Evolutionary conservation across 1,140 invertebrate genomes (phyloP).

Genomic region (Panagrolaimus sp.): DNA sequence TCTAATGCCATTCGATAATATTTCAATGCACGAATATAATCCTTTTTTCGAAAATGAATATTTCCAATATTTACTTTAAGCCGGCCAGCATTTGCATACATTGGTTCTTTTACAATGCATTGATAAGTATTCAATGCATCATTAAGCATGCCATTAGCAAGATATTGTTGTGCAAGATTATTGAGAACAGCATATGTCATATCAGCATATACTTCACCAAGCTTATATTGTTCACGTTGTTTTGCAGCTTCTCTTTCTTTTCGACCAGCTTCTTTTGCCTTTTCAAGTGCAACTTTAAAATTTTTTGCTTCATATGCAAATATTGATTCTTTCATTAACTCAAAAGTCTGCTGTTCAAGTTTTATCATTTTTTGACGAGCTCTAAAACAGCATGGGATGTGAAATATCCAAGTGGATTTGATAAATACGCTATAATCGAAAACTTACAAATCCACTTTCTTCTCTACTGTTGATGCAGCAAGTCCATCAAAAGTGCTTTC

Average conservation of each 20-base stretch:
- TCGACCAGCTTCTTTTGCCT: conserved; percentile 89
- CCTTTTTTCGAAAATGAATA: conserved; percentile 90
- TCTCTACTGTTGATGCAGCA: conserved; percentile 59
- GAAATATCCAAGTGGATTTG: too few species aligned
- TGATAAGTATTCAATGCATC: conserved; percentile 88
- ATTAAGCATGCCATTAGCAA: conserved; percentile 80
- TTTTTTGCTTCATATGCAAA: conserved; percentile 66
- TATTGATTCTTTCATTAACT: conserved; percentile 77
- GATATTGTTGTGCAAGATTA: conserved; percentile 64
- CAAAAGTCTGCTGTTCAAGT: conserved; percentile 74
- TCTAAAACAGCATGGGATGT: conserved; percentile 60
- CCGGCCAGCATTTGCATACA: conserved; percentile 64
- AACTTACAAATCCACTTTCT: conserved; percentile 29
- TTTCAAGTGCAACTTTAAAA: conserved; percentile 70
- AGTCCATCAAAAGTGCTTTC: conserved; percentile 72
- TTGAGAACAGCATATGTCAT: conserved; percentile 72
- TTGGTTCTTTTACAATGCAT: conserved; percentile 62
- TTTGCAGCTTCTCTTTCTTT: conserved; percentile 66
- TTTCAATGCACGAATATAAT: conserved; percentile 90
- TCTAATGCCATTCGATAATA: conserved; percentile 92
- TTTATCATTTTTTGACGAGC: conserved; percentile 77
- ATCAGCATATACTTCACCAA: conserved; percentile 28
- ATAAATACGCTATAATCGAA: neutral
- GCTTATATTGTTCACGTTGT: conserved; percentile 14
- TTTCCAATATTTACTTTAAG: conserved; percentile 97